Evolutionary conservation across 2,888 invertebrate genomes (phyloP), one percentile per base, ranked within the genome.

Genomic region (Morpho achilles): DNA sequence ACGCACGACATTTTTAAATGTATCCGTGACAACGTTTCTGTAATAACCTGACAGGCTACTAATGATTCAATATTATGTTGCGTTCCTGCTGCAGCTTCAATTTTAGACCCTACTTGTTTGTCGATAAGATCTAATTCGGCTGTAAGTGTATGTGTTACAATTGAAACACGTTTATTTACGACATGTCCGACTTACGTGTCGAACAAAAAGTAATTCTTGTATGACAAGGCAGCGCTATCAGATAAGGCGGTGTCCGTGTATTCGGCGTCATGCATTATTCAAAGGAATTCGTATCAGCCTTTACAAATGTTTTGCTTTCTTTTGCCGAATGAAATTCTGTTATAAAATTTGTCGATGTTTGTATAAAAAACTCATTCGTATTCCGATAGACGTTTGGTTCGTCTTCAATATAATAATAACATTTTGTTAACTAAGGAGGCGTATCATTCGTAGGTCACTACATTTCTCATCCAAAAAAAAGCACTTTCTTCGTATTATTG

Each of bases 161-260:
- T 57, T 45, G 57, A 10, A 52, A 42, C 58, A 55, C 50, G 16
- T 56, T 58, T 62, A 56, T 60, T 60, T 60, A 60, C 55, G 53
- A 60, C 16, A 46, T 66, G 62, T 59, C 61, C 61, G 64, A 46
- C 50, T 42, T 48, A 51, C 43, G 43, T 57, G 48, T 61, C 52
- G 16, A 43, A 58, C 58, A 61, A 58, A 32, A 61, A 58, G 49
- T 52, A 49, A 52, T 46, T 55, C 58, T 61, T 50, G 55, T 55
- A 53, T 44, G 55, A 56, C 56, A 56, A 58, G 44, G 45, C 55
- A 49, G 46, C 53, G 10, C 42, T 51, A 53, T 53, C 57, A 53
- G 61, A 61, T 59, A 59, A 54, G 56, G 50, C 23, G 22, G 46
- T 45, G 48, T 44, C 48, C 45, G 39, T 53, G 42, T 52, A 49